Base-by-base conservation (phyloP, 2,113 vertebrate species). In the Indicator indicator region DNA sequence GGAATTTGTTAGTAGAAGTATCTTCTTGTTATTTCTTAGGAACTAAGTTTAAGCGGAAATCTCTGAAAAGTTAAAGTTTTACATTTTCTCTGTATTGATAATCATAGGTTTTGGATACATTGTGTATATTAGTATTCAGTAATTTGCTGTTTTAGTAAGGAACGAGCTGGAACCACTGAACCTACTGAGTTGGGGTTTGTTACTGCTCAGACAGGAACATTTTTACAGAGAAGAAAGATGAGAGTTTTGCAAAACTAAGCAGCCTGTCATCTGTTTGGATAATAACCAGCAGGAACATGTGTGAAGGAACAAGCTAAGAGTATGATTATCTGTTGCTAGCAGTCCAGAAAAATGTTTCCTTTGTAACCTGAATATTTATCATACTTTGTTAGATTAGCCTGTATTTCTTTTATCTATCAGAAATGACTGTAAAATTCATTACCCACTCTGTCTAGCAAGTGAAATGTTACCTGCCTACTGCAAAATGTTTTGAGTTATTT, bases 191-290 rank as follows among this genome's bases (percentile, higher is more conserved):
- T 55, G 26, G 42, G 23, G 20, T 54, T 86, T 59, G 32, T 59
- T 86, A 65, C 33, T 78, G 28, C 36, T 91, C 13, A 76, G 71
- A 27, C 58, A 73, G 28, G 23, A 90, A 70, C 16, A 38, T 75
- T 92, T 87, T 83, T 67, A 28, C 12, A 60, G 50, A 59, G 32
- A 11, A 26, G 19, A 84, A 46, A 23, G 60, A 84, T 36, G 33
- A 16, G 27, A 74, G 67, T 92, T 89, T 40, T 92, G 59, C 78
- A 84, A 90, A 93, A 87, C 67, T 76, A 38, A 92, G 72, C 64
- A 89, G 58, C 36, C 60, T 79, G 1, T 72, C 44, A 92, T 90
- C 50, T 50, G 36, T 19, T 23, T 83, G 63, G 50, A 56, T 70
- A 80, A 59, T 71, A 92, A 90, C 56, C 6, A 11, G 24, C 38